These are phyloP conservation scores for Borostomias antarcticus DNA, from an alignment of 2,797 vertebrate genomes.

Conservation along the genomic window DNA sequence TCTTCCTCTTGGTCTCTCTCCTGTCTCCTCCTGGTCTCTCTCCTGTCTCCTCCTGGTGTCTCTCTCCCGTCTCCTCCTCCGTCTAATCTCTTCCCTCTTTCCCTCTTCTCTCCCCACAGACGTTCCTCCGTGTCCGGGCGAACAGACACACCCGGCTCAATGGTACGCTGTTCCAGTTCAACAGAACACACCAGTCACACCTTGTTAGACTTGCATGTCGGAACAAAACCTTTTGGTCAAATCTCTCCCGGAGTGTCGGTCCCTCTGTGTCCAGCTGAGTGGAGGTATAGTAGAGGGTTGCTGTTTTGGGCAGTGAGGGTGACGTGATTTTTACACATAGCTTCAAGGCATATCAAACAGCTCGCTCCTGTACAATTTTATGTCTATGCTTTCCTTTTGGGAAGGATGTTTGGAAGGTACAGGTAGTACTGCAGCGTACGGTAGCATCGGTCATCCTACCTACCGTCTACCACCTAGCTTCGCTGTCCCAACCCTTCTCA, in stretches of 20 bases:
- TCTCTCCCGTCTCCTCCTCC: too few relatives aligned
- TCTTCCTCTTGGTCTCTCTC: too few relatives aligned
- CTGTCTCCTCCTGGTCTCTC: too few relatives aligned
- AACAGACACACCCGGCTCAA: conserved; percentile 96
- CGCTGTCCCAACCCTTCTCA: neutral
- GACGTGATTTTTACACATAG: neutral
- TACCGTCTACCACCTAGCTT: neutral
- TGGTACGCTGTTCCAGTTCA: conserved; percentile 76
- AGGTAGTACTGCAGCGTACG: neutral
- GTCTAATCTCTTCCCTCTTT: neutral
- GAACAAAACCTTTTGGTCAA: too few relatives aligned
- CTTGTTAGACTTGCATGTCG: neutral
- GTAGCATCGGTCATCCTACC: neutral
- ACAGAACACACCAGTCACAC: neutral
- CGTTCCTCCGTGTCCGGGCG: conserved; percentile 91
- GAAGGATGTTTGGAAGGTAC: neutral
- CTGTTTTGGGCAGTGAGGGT: neutral
- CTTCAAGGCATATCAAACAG: neutral
- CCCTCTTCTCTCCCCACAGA: conserved; percentile 72
- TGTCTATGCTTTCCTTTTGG: too few relatives aligned
- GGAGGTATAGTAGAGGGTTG: neutral
- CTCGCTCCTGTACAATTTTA: too few relatives aligned
- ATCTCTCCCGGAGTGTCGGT: neutral
- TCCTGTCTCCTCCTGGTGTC: too few relatives aligned
- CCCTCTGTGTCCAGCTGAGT: neutral